Evolutionary conservation across 2,113 vertebrate genomes (phyloP), one percentile per base, ranked within the genome.

Genomic region (Machaerirhynchus nigripectus): DNA sequence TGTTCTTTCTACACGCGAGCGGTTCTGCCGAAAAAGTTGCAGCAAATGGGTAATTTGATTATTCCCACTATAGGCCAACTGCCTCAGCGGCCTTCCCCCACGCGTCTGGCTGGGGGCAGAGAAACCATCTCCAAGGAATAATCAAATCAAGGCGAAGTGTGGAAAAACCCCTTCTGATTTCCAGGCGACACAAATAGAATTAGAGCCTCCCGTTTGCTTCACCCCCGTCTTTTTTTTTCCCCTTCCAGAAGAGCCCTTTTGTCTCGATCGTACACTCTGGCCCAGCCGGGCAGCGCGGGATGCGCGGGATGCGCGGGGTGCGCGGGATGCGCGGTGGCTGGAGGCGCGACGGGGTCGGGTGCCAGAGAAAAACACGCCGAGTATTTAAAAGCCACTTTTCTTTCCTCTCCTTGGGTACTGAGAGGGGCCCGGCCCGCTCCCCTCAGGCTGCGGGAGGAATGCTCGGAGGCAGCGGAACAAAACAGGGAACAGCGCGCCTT

Each of bases 41-140:
- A 98, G 97, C 98, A 99, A 99, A 99, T 99, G 98, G 98, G 98
- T 99, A 99, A 99, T 99, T 99, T 97, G 98, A 99, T 99, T 99
- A 99, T 97, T 98, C 96, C 97, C 98, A 98, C 98, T 98, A 99
- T 99, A 99, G 99, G 98, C 98, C 99, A 99, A 99, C 99, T 99
- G 99, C 98, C 98, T 97, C 98, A 97, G 98, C 98, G 98, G 98
- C 99, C 98, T 98, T 99, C 98, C 98, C 99, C 98, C 99, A 99
- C 99, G 99, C 99, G 99, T 99, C 99, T 99, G 99, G 92, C 78
- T 89, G 65, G 93, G 94, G 97, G 98, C 98, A 98, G 98, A 98
- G 97, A 98, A 97, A 98, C 98, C 98, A 98, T 98, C 98, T 98
- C 97, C 97, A 98, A 98, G 98, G 98, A 99, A 98, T 99, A 99